Evolutionary conservation across 2,113 vertebrate genomes (phyloP).

Genomic region (Chaetodon auriga): DNA sequence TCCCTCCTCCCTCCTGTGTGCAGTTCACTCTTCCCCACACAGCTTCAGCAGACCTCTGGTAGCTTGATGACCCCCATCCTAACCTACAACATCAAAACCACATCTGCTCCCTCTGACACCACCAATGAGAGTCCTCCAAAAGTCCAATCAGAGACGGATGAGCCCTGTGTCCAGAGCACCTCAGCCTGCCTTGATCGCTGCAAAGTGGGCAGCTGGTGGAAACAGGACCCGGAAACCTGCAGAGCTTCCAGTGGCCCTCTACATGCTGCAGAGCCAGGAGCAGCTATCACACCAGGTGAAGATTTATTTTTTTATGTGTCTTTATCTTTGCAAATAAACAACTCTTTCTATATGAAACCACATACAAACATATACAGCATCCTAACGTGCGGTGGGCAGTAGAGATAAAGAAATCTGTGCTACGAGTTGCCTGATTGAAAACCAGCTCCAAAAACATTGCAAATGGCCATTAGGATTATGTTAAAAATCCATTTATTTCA

Average conservation of each 20-base stretch:
- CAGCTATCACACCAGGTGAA: slow-evolving; percentile 33
- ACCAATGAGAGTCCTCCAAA: not conserved
- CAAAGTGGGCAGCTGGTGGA: slow-evolving; percentile 59
- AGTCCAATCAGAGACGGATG: slow-evolving; percentile 28
- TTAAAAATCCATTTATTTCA: not conserved
- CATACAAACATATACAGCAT: not conserved
- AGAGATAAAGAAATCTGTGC: not conserved
- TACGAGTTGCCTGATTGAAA: not conserved
- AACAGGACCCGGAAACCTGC: slow-evolving; percentile 37
- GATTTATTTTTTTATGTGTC: not conserved
- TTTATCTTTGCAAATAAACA: not conserved
- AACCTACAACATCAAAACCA: slow-evolving; percentile 13
- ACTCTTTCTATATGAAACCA: not conserved
- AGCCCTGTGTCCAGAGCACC: slow-evolving; percentile 19
- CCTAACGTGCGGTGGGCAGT: not conserved
- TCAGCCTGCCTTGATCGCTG: slow-evolving; percentile 35
- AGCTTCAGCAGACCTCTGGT: slow-evolving; percentile 4
- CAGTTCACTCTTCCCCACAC: slow-evolving; percentile 2
- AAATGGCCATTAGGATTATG: slow-evolving; percentile 19
- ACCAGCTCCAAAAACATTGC: not conserved
- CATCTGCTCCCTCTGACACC: slow-evolving; percentile 15
- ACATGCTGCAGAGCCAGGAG: slow-evolving; percentile 26
- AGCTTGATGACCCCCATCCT: not conserved
- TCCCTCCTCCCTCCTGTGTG: slow-evolving; percentile 10
- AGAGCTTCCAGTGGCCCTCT: slow-evolving; percentile 30